Conservation (phyloP, 2,113 vertebrate species). For the Prochilodus magdalenae region DNA sequence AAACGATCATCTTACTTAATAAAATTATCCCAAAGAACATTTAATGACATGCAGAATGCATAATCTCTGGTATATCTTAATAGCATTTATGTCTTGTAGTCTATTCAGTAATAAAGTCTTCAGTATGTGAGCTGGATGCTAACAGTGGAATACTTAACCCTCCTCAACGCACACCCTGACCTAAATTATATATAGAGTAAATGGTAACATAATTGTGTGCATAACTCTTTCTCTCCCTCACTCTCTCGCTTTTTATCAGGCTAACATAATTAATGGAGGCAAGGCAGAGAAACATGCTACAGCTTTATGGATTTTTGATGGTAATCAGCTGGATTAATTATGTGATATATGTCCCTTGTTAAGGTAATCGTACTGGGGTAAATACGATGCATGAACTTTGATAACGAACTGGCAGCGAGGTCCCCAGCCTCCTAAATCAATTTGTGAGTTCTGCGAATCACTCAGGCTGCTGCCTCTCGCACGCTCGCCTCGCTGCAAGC, state of each 20-base stretch:
- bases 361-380: slow-evolving; percentile 76
- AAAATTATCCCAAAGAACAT: neutral
- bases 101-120: slow-evolving; percentile 8
- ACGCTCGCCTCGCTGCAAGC: slow-evolving; percentile 24
- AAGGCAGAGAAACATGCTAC: slow-evolving; percentile 72
- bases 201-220: slow-evolving; percentile 40
- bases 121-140: neutral
- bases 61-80: neutral
- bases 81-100: neutral
- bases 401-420: slow-evolving; percentile 73
- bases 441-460: slow-evolving; percentile 69
- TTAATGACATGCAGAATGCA: neutral
- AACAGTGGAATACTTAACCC: neutral
- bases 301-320: slow-evolving; percentile 81
- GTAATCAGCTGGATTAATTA: slow-evolving; percentile 81
- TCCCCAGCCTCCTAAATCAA: slow-evolving; percentile 74
- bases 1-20: neutral
- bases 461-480: slow-evolving; percentile 64
- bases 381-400: slow-evolving; percentile 80
- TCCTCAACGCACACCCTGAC: neutral
- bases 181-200: slow-evolving; percentile 25
- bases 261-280: slow-evolving; percentile 75
- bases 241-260: slow-evolving; percentile 53
- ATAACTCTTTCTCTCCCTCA: slow-evolving; percentile 35
- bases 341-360: slow-evolving; percentile 82